A percentile compares a stretch with the other conserved stretches of the same genome.
Evolutionary conservation across 2,113 vertebrate genomes (phyloP).

Genomic region (Sturnus vulgaris): DNA sequence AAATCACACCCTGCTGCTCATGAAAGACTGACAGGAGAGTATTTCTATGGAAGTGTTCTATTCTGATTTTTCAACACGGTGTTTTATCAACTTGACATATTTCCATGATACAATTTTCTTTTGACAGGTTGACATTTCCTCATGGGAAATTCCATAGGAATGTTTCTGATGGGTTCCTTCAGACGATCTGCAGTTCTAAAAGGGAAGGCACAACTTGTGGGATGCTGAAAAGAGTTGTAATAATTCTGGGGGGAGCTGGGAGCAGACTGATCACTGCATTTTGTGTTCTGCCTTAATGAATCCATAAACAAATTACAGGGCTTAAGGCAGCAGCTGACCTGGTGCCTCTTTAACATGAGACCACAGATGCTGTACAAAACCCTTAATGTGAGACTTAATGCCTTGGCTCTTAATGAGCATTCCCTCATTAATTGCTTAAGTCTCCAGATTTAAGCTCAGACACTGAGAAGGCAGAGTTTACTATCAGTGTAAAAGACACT

Average conservation of each 20-base stretch:
- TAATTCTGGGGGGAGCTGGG: background rate
- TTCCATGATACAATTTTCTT: conserved; percentile 32
- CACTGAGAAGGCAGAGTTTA: background rate
- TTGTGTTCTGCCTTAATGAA: background rate
- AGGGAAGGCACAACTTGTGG: background rate
- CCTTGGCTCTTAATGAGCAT: background rate
- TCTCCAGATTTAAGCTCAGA: background rate
- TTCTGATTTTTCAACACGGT: background rate
- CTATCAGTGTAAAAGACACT: background rate
- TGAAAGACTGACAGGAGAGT: background rate
- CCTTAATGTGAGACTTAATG: background rate
- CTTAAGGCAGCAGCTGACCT: background rate
- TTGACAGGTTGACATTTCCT: conserved; percentile 29
- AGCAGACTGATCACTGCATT: background rate
- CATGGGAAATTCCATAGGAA: background rate
- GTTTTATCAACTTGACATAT: conserved; percentile 33
- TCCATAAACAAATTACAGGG: background rate
- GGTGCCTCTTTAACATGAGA: background rate
- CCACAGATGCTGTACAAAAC: background rate
- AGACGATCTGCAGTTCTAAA: background rate
- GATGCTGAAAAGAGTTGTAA: background rate
- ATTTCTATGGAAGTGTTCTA: background rate
- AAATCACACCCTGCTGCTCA: background rate
- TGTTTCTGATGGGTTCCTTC: background rate
- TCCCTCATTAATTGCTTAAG: background rate